A percentile compares a stretch with the other conserved stretches of the same genome.
These are phyloP conservation scores for Nanger granti DNA, from an alignment of 2,113 vertebrate species.

Conservation along the genomic window DNA sequence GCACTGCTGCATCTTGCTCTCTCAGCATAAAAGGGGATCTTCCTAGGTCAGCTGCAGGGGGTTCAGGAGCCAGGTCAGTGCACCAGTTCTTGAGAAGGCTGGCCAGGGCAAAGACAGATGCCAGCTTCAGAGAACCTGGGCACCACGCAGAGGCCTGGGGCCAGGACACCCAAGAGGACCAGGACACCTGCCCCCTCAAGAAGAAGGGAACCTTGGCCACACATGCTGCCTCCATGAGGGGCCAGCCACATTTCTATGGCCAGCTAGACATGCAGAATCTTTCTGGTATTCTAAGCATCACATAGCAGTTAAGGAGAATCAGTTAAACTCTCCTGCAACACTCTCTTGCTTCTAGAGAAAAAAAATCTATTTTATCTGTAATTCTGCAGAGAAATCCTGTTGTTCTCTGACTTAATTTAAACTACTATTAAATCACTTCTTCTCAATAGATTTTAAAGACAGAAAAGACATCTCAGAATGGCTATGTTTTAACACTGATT, in stretches of 20 bases:
- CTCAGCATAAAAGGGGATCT: background rate
- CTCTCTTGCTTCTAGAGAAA: background rate
- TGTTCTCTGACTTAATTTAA: slow-evolving; percentile 52
- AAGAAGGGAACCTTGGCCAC: background rate
- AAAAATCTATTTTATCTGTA: slow-evolving; percentile 27
- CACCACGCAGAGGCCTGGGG: background rate
- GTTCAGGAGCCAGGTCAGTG: background rate
- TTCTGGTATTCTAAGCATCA: background rate
- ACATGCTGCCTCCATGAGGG: background rate
- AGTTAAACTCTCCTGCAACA: background rate
- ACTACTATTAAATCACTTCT: slow-evolving; percentile 54
- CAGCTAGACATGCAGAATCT: background rate
- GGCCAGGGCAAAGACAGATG: background rate
- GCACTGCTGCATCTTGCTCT: background rate
- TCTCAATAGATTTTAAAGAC: slow-evolving; percentile 29
- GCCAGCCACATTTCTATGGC: background rate
- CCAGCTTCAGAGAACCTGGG: background rate
- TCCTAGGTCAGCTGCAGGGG: background rate
- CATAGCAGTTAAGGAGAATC: background rate
- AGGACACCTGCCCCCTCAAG: background rate
- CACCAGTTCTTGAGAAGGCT: background rate
- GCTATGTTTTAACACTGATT: slow-evolving; percentile 36
- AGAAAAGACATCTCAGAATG: background rate
- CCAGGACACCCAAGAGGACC: background rate
- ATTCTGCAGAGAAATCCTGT: slow-evolving; percentile 26